Percentiles rank a stretch among this genome's conserved stretches.
These are phyloP conservation scores for Epizoanthus illoricatus DNA, from an alignment of 92 coral and sea anemone species.

Conservation along the genomic window DNA sequence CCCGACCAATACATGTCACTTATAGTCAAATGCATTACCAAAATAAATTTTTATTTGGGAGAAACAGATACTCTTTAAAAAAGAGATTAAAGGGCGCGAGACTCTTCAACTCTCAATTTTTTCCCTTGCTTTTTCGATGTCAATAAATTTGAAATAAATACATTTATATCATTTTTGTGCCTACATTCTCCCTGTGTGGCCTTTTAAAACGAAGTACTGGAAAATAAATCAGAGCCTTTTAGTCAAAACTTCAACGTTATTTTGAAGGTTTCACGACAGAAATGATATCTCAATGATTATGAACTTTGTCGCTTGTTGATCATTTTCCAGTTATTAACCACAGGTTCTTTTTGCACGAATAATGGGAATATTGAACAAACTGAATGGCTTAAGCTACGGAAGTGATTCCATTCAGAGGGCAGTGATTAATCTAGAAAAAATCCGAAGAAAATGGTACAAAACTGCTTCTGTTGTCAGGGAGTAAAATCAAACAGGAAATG, in stretches of 20 bases:
- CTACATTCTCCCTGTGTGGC: constrained; percentile 42
- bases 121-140: not conserved
- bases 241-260: constrained; percentile 40
- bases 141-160: constrained; percentile 17
- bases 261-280: constrained; percentile 44
- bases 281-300: constrained; percentile 23
- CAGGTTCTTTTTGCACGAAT: constrained; percentile 31
- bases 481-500: constrained; percentile 81
- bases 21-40: constrained; percentile 20
- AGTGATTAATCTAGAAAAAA: constrained; percentile 54
- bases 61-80: constrained; percentile 28
- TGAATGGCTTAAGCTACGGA: constrained; percentile 36
- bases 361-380: constrained; percentile 35
- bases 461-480: constrained; percentile 54
- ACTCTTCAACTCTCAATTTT: constrained; percentile 24
- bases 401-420: constrained; percentile 48
- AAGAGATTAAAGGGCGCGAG: constrained; percentile 8
- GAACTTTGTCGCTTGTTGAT: constrained; percentile 28
- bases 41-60: constrained; percentile 13
- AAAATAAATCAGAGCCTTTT: constrained; percentile 41
- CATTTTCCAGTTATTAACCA: constrained; percentile 35
- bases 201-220: constrained; percentile 15
- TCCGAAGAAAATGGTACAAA: constrained; percentile 61
- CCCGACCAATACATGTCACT: constrained; percentile 28
- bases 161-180: constrained; percentile 22